phyloP scores from a whole-genome alignment of 2,888 invertebrate genomes.

The Bedellia somnulentella region DNA sequence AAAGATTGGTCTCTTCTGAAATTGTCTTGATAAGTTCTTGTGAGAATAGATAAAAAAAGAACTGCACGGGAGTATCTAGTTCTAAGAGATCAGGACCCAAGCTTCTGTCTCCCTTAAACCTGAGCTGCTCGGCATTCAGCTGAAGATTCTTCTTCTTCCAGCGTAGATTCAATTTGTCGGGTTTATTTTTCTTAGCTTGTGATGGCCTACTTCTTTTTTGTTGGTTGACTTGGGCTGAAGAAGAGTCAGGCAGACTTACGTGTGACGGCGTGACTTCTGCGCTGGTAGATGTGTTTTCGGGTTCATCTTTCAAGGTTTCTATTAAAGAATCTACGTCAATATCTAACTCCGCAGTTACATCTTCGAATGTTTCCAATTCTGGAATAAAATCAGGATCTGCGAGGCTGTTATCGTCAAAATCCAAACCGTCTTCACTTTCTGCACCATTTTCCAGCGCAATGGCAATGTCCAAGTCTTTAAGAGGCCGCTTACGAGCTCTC shows the following conservation, averaged over 20 bases:
- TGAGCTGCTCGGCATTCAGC: slow-evolving; percentile 9
- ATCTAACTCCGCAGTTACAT: background rate
- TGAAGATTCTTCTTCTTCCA: slow-evolving; percentile 10
- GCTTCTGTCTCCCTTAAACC: slow-evolving; percentile 9
- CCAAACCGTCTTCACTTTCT: too few relatives aligned
- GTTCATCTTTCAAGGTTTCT: background rate
- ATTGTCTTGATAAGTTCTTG: slow-evolving; percentile 11
- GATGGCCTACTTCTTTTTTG: too few relatives aligned
- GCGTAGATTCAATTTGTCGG: slow-evolving; percentile 4
- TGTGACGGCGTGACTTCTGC: background rate
- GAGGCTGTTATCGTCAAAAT: slow-evolving; percentile 5
- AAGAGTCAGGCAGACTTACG: background rate
- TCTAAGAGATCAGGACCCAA: slow-evolving; percentile 8
- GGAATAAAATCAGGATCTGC: slow-evolving; percentile 3
- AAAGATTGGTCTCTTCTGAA: slow-evolving; percentile 11
- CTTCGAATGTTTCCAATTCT: slow-evolving; percentile 1
- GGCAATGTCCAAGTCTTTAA: too few relatives aligned
- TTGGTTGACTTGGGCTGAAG: background rate
- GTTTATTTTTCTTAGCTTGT: too few relatives aligned
- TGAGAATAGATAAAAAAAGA: slow-evolving; percentile 11
- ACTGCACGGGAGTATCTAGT: slow-evolving; percentile 11
- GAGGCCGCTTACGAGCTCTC: too few relatives aligned
- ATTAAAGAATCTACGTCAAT: background rate
- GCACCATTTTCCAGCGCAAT: too few relatives aligned
- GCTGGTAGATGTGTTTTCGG: too few relatives aligned